Evolutionary conservation across 2,888 invertebrate species (phyloP).

Genomic region (Dorcus hopei): DNA sequence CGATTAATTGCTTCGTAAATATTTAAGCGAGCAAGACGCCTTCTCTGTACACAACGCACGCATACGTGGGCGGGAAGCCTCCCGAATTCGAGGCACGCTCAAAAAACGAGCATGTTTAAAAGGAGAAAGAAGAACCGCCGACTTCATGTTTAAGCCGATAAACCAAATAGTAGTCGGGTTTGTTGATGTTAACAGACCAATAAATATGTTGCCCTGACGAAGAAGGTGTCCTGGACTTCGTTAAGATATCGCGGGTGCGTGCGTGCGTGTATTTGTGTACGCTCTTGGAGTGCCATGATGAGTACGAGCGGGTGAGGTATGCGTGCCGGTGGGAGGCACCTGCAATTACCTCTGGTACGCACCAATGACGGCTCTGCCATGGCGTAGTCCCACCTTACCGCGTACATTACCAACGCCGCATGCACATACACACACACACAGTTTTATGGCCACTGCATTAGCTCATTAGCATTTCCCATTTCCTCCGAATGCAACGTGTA

Average conservation of each 20-base stretch:
- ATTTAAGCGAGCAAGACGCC: too few species aligned
- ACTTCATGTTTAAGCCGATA: conserved; percentile 9
- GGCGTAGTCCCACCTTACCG: conserved; percentile 16
- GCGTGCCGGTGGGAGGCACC: conserved; percentile 28
- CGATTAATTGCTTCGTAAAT: too few species aligned
- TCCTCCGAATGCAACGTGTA: neutral
- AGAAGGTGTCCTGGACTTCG: conserved; percentile 15
- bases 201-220: conserved; percentile 10
- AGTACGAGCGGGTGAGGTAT: conserved; percentile 18
- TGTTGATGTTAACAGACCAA: conserved; percentile 17
- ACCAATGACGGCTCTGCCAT: conserved; percentile 22
- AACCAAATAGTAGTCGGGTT: conserved; percentile 10
- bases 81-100: neutral
- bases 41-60: too few species aligned
- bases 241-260: conserved; percentile 2
- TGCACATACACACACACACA: neutral
- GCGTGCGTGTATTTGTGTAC: conserved; percentile 3
- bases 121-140: conserved; percentile 7
- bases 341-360: conserved; percentile 27
- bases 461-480: conserved; percentile 8
- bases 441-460: neutral
- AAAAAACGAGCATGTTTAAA: conserved; percentile 3
- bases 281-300: conserved; percentile 15
- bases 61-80: neutral
- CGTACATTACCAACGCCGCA: neutral